Percentiles rank a stretch among this genome's conserved stretches.
These are phyloP conservation scores for Misgurnus anguillicaudatus DNA, from an alignment of 2,113 vertebrate species.

Conservation along the genomic window DNA sequence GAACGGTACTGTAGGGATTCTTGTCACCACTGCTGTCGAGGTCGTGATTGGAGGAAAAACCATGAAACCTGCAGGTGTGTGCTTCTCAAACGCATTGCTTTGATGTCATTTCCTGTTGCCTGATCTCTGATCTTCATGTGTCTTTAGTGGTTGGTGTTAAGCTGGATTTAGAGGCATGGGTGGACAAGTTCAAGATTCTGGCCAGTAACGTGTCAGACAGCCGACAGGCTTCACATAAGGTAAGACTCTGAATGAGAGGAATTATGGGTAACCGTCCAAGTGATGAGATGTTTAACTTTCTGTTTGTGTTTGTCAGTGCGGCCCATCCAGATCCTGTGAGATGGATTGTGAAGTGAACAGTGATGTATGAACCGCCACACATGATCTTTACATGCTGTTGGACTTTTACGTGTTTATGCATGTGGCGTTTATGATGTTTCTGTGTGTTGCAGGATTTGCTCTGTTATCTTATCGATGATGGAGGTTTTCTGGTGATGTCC, in stretches of 20 bases:
- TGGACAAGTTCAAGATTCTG: constrained; percentile 98
- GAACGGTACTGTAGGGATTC: constrained; percentile 89
- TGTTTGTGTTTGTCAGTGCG: constrained; percentile 78
- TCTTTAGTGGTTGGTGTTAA: constrained; percentile 92
- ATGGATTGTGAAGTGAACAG: constrained; percentile 99
- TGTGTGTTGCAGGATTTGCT: constrained; percentile 83
- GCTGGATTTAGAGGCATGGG: constrained; percentile 95
- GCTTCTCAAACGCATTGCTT: not conserved
- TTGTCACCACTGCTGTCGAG: constrained; percentile 92
- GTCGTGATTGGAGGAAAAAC: constrained; percentile 84
- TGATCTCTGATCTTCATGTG: not conserved
- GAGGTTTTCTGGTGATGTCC: constrained; percentile 96
- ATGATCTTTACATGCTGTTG: not conserved
- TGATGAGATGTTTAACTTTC: constrained; percentile 1
- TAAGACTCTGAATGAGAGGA: constrained; percentile 55
- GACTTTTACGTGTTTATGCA: not conserved
- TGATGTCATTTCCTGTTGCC: not conserved
- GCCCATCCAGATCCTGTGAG: constrained; percentile 92
- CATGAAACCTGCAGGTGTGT: constrained; percentile 91
- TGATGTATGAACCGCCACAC: constrained; percentile 76
- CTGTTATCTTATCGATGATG: constrained; percentile 95
- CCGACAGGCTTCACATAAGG: constrained; percentile 86
- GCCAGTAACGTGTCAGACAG: constrained; percentile 94
- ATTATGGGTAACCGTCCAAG: not conserved
- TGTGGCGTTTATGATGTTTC: not conserved